Conservation (phyloP, 2,888 invertebrate species). For the Drosophila lacicola region DNA sequence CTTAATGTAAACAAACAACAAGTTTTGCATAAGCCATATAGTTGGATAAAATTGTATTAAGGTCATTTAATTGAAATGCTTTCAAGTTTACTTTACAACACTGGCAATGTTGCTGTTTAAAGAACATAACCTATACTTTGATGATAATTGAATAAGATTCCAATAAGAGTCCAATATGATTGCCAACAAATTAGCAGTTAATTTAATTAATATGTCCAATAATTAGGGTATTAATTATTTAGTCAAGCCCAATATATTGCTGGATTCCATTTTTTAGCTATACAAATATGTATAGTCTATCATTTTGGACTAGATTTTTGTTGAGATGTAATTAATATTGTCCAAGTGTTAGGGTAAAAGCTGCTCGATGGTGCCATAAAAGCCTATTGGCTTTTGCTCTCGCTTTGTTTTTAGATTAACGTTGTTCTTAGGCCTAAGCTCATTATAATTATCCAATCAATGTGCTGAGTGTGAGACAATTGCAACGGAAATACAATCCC, state of each 20-base stretch:
- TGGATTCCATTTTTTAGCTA: too few species aligned
- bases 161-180: too few species aligned
- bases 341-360: background rate
- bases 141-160: too few species aligned
- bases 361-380: background rate
- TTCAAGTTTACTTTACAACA: background rate
- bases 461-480: slow-evolving; percentile 33
- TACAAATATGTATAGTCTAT: too few species aligned
- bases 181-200: too few species aligned
- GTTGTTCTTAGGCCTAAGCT: slow-evolving; percentile 56
- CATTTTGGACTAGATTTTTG: too few species aligned
- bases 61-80: too few species aligned
- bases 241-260: background rate
- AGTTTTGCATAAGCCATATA: background rate
- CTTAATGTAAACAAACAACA: too few species aligned
- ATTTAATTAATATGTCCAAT: too few species aligned
- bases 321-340: too few species aligned
- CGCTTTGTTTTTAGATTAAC: slow-evolving; percentile 21
- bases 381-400: background rate
- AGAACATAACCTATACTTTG: too few species aligned
- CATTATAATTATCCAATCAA: slow-evolving; percentile 74
- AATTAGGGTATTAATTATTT: background rate
- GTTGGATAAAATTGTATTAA: background rate
- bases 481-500: slow-evolving; percentile 48
- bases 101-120: too few species aligned